phyloP scores from a whole-genome alignment of 1,140 invertebrate species.

The Macrosteles quadrilineatus region DNA sequence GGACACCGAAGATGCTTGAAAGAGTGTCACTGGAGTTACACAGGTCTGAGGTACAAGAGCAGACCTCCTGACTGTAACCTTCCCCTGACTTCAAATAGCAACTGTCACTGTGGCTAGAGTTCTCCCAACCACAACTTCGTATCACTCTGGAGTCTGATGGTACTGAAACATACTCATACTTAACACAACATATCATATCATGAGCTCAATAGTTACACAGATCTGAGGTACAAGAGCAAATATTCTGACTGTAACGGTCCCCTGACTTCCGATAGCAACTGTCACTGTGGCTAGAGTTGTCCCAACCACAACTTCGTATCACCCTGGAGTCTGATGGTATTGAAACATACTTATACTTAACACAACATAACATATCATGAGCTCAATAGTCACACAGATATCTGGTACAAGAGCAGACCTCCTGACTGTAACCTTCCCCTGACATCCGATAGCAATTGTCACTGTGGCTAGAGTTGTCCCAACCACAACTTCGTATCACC shows the following conservation, averaged over 20 bases:
- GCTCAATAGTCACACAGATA: no score
- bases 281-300: no score
- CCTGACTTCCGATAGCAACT: no score
- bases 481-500: conserved; percentile 78
- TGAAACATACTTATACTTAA: no score
- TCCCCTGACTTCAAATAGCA: conserved; percentile 86
- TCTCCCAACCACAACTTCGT: conserved; percentile 78
- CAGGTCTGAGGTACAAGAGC: conserved; percentile 72
- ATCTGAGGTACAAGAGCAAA: no score
- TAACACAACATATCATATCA: no score
- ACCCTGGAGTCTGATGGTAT: no score
- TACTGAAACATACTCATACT: no score
- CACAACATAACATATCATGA: no score
- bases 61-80: conserved; percentile 83
- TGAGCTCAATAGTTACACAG: no score
- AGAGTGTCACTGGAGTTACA: conserved; percentile 67
- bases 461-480: conserved; percentile 72
- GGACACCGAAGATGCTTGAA: background rate
- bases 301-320: no score
- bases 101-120: conserved; percentile 68
- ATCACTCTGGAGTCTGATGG: conserved; percentile 75
- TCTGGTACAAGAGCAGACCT: conserved; percentile 88
- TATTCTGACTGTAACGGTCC: no score
- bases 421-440: conserved; percentile 83
- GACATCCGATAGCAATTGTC: conserved; percentile 80